phyloP scores from a whole-genome alignment of 2,113 vertebrate species.

The Mobula birostris region DNA sequence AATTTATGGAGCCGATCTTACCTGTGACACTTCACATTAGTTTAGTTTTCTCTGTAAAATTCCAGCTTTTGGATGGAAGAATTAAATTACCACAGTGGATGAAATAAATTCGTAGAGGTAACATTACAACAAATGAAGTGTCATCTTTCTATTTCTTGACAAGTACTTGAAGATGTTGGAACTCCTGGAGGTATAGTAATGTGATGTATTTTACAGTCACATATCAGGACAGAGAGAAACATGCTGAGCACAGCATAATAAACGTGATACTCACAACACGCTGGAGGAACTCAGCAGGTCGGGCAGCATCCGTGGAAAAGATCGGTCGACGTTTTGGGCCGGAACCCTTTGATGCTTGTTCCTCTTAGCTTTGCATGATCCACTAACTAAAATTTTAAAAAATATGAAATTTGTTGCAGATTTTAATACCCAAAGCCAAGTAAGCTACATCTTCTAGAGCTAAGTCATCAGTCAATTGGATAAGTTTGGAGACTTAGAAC shows the following conservation, averaged over 20 bases:
- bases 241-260: not conserved
- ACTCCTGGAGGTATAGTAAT: not conserved
- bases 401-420: not conserved
- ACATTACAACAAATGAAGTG: not conserved
- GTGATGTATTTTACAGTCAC: constrained; percentile 39
- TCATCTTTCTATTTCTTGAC: not conserved
- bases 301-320: too few species aligned
- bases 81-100: not conserved
- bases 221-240: constrained; percentile 38
- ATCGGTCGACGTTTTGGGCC: too few species aligned
- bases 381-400: constrained; percentile 39
- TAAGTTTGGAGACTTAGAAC: not conserved
- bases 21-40: not conserved
- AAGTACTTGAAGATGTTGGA: not conserved
- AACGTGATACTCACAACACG: not conserved
- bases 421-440: not conserved
- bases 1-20: not conserved
- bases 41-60: not conserved
- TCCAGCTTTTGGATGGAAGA: not conserved
- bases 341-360: not conserved
- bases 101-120: not conserved
- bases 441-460: too few species aligned
- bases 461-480: not conserved
- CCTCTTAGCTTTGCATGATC: constrained; percentile 26
- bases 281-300: too few species aligned